Evolutionary conservation across 1,140 invertebrate species (phyloP), one percentile per base, ranked within the genome.

Genomic region (Himalopsyche phryganea): DNA sequence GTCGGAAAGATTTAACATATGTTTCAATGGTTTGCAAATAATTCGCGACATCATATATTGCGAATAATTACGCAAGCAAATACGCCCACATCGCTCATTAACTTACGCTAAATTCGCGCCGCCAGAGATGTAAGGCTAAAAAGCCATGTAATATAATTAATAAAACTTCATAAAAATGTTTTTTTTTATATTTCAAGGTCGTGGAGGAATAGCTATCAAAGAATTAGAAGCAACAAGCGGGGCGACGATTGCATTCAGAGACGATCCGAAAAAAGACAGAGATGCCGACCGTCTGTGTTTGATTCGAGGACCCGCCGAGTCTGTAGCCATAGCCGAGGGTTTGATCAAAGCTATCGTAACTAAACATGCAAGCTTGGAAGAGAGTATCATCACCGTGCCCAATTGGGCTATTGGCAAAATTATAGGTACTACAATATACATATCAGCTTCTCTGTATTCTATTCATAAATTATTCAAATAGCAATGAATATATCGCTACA

Each of bases 321-420:
- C 77, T 15, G 82, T 87, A 0, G 81, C 82, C 48, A 67, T 84
- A 4, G 91, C 90, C 0, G 83, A 91, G 62, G 75, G 78, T 1
- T 67, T 91, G 52, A 82, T 94, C n/a, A 74, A 85, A 10, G 81
- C 85, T 44, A 84, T 89, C 56, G 81, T 93, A 0, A 76, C 77
- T 3, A 83, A 85, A 51, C 83, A 88, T 44, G 85, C 86, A 4
- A 63, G 81, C 0, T 79, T 88, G 13, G 80, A 86, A 40, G 79
- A 80, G 9, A 79, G 81, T 54, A 82, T 83, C 55, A 82, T 90
- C 28, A 74, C 72, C 28, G 82, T 93, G 1, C 85, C 89, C 0
- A 71, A 79, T 49, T 81, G 76, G 68, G 71, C 81, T 55, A 78
- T 84, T 55, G 84, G 85, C 4, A 79, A 80, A 66, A 83, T 93